Percentiles rank a stretch among this genome's conserved stretches.
phyloP scores from a whole-genome alignment of 2,888 invertebrate species.

The Brachylomia viminalis region DNA sequence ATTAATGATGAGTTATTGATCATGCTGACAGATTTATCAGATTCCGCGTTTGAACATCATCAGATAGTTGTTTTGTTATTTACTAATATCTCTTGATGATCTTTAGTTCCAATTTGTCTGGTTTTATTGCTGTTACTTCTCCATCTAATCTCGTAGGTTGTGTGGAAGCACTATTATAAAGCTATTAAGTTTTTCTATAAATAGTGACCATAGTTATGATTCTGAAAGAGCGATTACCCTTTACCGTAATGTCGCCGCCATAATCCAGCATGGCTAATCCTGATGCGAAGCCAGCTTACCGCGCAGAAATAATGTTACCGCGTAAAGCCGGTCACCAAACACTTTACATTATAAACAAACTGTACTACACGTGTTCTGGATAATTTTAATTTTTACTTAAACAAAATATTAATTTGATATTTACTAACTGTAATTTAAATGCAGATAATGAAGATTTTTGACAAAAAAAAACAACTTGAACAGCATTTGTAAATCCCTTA shows the following conservation, averaged over 20 bases:
- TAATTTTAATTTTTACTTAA: slow-evolving; percentile 4
- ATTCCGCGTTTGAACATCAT: slow-evolving; percentile 25
- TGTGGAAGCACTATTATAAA: slow-evolving; percentile 25
- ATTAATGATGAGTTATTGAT: slow-evolving; percentile 25
- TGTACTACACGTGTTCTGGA: slow-evolving; percentile 27
- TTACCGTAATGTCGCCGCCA: slow-evolving; percentile 47
- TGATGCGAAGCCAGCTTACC: slow-evolving; percentile 57
- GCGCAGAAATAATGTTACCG: slow-evolving; percentile 54
- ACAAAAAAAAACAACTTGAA: background rate
- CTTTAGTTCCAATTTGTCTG: slow-evolving; percentile 4
- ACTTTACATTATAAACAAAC: slow-evolving; percentile 50
- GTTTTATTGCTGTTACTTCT: slow-evolving; percentile 13
- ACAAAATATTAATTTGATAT: slow-evolving; percentile 4
- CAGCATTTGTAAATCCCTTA: background rate
- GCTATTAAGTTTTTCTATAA: slow-evolving; percentile 33
- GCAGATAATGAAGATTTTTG: background rate
- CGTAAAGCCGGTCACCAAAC: slow-evolving; percentile 41
- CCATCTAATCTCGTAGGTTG: slow-evolving; percentile 12
- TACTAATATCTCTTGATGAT: slow-evolving; percentile 3
- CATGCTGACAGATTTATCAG: background rate
- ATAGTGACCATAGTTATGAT: slow-evolving; percentile 45
- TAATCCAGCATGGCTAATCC: slow-evolving; percentile 63
- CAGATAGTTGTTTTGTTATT: slow-evolving; percentile 6
- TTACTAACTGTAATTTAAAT: background rate
- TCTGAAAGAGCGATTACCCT: slow-evolving; percentile 54